Evolutionary conservation across 2,888 invertebrate genomes (phyloP).

Genomic region (Scaptomyza polygonia): DNA sequence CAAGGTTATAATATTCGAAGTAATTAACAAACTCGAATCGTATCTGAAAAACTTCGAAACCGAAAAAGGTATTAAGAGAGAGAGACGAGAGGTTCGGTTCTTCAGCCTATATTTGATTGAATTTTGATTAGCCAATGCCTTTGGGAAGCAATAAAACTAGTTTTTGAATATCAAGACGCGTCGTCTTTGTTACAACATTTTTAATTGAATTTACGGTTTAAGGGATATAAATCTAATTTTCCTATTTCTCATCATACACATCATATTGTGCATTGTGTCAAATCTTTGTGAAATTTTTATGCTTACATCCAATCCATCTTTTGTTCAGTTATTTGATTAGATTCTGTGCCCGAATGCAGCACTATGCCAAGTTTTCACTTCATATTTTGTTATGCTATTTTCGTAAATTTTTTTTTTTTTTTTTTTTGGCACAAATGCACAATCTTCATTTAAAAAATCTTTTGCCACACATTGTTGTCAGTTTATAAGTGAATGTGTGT

Average conservation of each 20-base stretch:
- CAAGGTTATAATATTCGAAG: no score
- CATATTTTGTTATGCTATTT: background rate
- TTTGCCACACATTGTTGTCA: conserved; percentile 2
- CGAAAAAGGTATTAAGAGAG: no score
- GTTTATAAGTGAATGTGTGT: background rate
- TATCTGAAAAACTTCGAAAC: no score
- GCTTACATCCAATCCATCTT: conserved; percentile 8
- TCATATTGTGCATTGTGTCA: background rate
- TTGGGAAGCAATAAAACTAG: background rate
- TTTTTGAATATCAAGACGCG: no score
- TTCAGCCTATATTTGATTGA: background rate
- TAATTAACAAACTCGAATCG: no score
- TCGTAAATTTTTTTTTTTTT: no score
- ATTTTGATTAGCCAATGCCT: background rate
- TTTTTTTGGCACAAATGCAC: conserved; percentile 18
- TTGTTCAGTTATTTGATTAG: conserved; percentile 16
- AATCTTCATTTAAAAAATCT: conserved; percentile 28
- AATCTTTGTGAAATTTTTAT: no score
- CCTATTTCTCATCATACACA: no score
- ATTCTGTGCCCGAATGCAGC: conserved; percentile 30
- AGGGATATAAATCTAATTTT: no score
- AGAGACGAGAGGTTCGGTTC: background rate
- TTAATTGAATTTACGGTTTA: background rate
- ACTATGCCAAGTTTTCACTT: conserved; percentile 12
- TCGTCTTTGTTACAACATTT: no score